phyloP scores from a whole-genome alignment of 2,113 vertebrate genomes.

The Campylomormyrus tamandua region DNA sequence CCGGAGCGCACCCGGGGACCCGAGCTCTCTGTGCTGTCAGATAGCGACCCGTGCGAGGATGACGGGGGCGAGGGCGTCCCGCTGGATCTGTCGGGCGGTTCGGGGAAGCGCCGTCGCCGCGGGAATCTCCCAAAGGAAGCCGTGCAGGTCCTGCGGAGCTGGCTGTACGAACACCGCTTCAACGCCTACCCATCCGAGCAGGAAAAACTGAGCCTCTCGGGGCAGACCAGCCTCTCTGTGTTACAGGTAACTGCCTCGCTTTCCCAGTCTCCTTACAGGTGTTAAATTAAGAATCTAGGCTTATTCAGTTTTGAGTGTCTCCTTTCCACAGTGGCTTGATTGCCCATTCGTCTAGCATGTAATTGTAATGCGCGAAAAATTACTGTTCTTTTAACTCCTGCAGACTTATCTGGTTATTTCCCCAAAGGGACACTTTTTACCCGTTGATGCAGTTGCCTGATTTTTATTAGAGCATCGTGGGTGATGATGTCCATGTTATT shows the following conservation, averaged over 20 bases:
- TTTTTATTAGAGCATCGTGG: neutral
- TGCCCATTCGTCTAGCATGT: neutral
- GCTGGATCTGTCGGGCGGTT: slow-evolving; percentile 62
- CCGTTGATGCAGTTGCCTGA: neutral
- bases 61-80: slow-evolving; percentile 64
- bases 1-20: slow-evolving; percentile 48
- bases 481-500: neutral
- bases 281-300: neutral
- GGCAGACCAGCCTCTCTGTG: slow-evolving; percentile 82
- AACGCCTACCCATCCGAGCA: slow-evolving; percentile 93
- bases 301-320: neutral
- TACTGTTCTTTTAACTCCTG: neutral
- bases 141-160: slow-evolving; percentile 84
- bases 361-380: neutral
- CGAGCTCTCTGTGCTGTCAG: slow-evolving; percentile 72
- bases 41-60: slow-evolving; percentile 80
- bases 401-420: neutral
- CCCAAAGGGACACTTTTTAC: neutral
- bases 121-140: slow-evolving; percentile 95
- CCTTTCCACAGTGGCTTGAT: neutral
- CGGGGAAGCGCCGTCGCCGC: slow-evolving; percentile 79
- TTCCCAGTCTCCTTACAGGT: neutral
- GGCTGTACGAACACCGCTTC: slow-evolving; percentile 91
- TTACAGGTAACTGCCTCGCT: slow-evolving; percentile 73
- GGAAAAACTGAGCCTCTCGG: slow-evolving; percentile 84